These are phyloP conservation scores for Tetanocera ferruginea DNA, from an alignment of 2,888 invertebrate species.

Conservation along the genomic window DNA sequence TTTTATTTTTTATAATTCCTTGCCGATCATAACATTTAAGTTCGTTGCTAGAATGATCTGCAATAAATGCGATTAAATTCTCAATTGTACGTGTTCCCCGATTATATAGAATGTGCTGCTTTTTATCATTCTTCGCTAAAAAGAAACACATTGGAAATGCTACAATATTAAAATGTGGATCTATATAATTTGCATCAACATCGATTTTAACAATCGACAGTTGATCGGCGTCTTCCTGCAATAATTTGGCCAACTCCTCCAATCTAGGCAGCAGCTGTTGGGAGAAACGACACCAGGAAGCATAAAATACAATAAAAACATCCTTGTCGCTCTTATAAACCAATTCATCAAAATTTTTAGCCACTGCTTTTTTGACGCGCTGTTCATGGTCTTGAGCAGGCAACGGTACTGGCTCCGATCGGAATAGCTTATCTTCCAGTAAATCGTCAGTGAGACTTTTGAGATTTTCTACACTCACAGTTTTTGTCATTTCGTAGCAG, in stretches of 20 bases:
- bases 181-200: not conserved
- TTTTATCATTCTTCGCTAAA: not conserved
- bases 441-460: not conserved
- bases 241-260: not conserved
- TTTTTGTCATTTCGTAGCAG: not conserved
- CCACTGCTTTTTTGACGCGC: not conserved
- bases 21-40: not conserved
- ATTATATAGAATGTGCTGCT: not conserved
- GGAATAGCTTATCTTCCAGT: not conserved
- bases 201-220: not conserved
- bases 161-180: not conserved
- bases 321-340: not conserved
- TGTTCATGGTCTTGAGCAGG: not conserved
- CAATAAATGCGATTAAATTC: not conserved
- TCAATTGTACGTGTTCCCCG: not conserved
- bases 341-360: not conserved
- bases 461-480: not conserved
- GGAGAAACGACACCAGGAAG: slow-evolving; percentile 1
- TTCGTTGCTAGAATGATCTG: not conserved
- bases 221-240: not conserved
- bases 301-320: slow-evolving; percentile 11
- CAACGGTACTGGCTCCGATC: not conserved
- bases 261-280: not conserved
- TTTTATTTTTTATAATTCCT: not conserved
- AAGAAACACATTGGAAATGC: not conserved